Evolutionary conservation across 2,113 vertebrate species (phyloP), one percentile per base, ranked within the genome.

Genomic region (Orcinus orca): DNA sequence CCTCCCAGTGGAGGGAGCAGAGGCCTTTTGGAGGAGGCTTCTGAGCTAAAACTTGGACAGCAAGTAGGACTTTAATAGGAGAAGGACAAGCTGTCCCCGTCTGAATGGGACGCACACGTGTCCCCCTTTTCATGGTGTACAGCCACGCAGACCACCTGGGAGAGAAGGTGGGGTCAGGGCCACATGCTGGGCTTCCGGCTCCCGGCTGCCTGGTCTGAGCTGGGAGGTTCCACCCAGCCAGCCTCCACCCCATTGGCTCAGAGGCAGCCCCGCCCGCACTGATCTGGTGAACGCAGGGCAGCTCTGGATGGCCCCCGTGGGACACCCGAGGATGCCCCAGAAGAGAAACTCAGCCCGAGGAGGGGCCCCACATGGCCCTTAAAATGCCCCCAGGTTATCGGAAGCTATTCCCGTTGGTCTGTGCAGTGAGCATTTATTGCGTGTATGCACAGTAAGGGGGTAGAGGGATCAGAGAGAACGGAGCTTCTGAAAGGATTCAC

Each of bases 121-220:
- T 33, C 38, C 25, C 73, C n/a, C 33, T 79, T 20, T 50, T 50
- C 60, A 29, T 29, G 73, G 73, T 31, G n/a, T 7, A 3, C 9
- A 4, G 25, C 85, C 23, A 18, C 7, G 6, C 15, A 77, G 41
- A 26, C 31, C 25, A 15, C 41, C 58, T 3, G 3, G 33, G 41
- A 53, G 73, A 31, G 73, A 21, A 65, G 87, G 62, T 9, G 20
- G 29, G 31, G 20, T 36, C 71, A 76, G 58, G 31, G 87, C 87
- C 38, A 0, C 15, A 1, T 15, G 58, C 60, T 31, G 33, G 2
- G 3, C 41, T 18, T 29, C 25, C 15, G 11, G n/a, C 38, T 47
- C 58, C 31, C 3, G 71, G 58, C 5, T 0, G 36, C 58, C 5
- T 2, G 3, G 38, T 14, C 73, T 38, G 44, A 63, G 60, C 25